A percentile compares a stretch with the other conserved stretches of the same genome.
phyloP scores from a whole-genome alignment of 2,797 vertebrate species.

The Nannoperca obscura region DNA sequence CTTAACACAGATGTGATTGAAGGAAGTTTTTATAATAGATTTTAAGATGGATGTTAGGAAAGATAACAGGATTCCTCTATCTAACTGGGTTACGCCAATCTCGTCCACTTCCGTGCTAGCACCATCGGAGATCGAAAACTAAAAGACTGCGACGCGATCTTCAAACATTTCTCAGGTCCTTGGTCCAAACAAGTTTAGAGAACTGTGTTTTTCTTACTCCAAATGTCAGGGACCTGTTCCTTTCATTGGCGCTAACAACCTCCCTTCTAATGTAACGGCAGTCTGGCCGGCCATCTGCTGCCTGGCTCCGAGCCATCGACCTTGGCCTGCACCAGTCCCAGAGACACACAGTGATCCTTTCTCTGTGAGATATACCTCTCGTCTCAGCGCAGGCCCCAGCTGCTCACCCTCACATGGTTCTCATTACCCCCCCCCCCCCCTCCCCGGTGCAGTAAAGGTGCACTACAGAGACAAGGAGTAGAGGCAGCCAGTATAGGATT shows the following conservation, averaged over 20 bases:
- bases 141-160: neutral
- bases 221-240: conserved; percentile 77
- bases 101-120: conserved; percentile 12
- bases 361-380: conserved; percentile 58
- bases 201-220: conserved; percentile 54
- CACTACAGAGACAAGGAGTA: conserved; percentile 42
- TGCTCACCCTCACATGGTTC: conserved; percentile 61
- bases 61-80: conserved; percentile 35
- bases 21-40: conserved; percentile 27
- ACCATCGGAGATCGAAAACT: conserved; percentile 8
- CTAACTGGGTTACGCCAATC: conserved; percentile 41
- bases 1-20: conserved; percentile 49
- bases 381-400: conserved; percentile 47
- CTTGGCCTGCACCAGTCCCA: conserved; percentile 67
- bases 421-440: conserved; percentile 47
- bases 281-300: conserved; percentile 86
- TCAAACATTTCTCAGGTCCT: conserved; percentile 26
- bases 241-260: conserved; percentile 80
- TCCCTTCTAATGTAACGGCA: conserved; percentile 79
- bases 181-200: conserved; percentile 36
- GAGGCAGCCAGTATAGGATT: conserved; percentile 42
- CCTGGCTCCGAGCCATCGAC: conserved; percentile 84
- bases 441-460: conserved; percentile 45
- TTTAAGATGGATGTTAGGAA: conserved; percentile 25
- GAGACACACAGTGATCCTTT: conserved; percentile 73